Evolutionary conservation across 2,113 vertebrate species (phyloP), one percentile per base, ranked within the genome.

Genomic region (Theristicus caerulescens): DNA sequence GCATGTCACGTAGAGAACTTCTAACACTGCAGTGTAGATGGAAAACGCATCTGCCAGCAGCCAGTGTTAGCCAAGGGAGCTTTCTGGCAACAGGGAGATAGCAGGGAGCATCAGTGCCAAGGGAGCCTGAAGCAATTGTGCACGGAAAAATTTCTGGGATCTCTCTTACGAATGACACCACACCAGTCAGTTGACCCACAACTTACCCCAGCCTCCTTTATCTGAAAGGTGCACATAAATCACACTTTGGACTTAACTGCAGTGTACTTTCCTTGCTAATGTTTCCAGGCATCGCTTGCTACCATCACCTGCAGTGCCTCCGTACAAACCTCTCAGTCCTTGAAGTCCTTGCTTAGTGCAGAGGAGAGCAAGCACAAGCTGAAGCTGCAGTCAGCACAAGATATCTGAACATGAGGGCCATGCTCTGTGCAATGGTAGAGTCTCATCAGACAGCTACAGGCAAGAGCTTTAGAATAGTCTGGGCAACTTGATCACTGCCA

Each of bases 41-140:
- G 96, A 96, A 97, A 96, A 96, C 32, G 24, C 55, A 82, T 89
- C 90, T 93, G 83, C 84, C 73, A 94, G 83, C 61, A 95, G 69
- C 52, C 69, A 84, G 55, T 6, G 34, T 34, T 71, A 82, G 83
- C 83, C 83, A 94, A 89, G 73, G 40, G 32, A 96, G 13, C 38
- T 86, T 94, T 96, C 93, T 95, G 93, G 91, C 84, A 95, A 64
- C 34, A 71, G 66, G 24, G 61, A 65, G 24, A 38, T 12, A 44
- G 44, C 1, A 24, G 18, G 29, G 47, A 94, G 7, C 82, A 62
- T 52, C 54, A 76, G 49, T 49, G 94, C 84, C 93, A 96, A 93
- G 40, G 61, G 49, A 94, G 57, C 61, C 77, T 93, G 83, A 96
- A 84, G 52, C 26, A 94, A 78, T 36, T 72, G 70, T 18, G 38